Percentiles rank a stretch among this genome's conserved stretches.
Evolutionary conservation across 2,797 vertebrate genomes (phyloP).

Genomic region (Erethizon dorsatum): DNA sequence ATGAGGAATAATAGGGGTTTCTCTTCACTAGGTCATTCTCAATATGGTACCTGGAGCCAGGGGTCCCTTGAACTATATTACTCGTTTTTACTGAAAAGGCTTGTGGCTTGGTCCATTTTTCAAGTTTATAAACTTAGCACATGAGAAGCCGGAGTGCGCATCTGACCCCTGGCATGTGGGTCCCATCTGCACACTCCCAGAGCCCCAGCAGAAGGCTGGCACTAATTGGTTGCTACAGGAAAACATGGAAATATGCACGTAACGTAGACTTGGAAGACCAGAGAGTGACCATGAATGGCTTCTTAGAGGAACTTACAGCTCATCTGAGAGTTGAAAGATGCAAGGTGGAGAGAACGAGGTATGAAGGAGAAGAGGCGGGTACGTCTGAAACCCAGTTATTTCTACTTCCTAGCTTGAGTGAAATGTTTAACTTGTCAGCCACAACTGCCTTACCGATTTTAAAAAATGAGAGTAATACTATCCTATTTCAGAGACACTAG

Average conservation of each 20-base stretch:
- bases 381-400: constrained; percentile 16
- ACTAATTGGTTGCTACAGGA: constrained; percentile 2
- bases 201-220: neutral
- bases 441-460: neutral
- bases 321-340: constrained; percentile 52
- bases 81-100: constrained; percentile 30
- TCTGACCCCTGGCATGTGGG: neutral
- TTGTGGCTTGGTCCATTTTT: constrained; percentile 8
- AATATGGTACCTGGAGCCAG: neutral
- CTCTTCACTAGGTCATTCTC: neutral
- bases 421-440: constrained; percentile 42
- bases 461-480: neutral
- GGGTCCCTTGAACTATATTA: neutral
- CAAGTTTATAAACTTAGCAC: constrained; percentile 53
- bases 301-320: neutral
- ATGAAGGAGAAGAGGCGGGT: constrained; percentile 23
- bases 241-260: neutral
- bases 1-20: neutral
- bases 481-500: constrained; percentile 41
- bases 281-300: neutral
- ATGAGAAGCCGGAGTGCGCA: neutral
- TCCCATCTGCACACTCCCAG: neutral
- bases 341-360: neutral
- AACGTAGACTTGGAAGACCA: neutral
- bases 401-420: neutral